Evolutionary conservation across 2,888 invertebrate species (phyloP).

Genomic region (Tuta absoluta): DNA sequence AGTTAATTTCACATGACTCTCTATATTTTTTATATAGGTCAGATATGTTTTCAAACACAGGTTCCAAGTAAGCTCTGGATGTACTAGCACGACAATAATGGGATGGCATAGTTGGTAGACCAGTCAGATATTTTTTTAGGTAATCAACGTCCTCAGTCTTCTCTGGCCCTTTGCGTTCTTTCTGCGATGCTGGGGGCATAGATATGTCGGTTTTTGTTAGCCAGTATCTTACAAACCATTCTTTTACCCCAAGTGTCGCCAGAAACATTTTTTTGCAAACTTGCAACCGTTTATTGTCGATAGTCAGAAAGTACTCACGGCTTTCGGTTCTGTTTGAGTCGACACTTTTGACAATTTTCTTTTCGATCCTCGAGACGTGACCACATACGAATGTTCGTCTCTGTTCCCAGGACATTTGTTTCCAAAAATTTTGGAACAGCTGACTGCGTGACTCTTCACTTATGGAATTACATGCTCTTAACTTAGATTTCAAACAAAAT

Average conservation of each 20-base stretch:
- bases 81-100: no score
- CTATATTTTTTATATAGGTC: no score
- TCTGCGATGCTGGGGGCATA: neutral
- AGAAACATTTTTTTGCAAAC: neutral
- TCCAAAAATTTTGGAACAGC: constrained; percentile 34
- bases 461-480: constrained; percentile 36
- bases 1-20: no score
- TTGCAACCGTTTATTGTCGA: neutral
- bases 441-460: constrained; percentile 33
- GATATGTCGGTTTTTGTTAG: neutral
- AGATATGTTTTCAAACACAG: no score
- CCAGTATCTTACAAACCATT: constrained; percentile 4
- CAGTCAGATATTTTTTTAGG: no score
- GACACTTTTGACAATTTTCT: neutral
- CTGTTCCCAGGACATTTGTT: neutral
- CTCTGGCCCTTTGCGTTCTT: neutral
- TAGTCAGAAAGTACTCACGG: neutral
- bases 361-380: neutral
- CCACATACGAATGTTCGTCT: neutral
- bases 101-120: no score
- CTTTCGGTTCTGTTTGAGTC: neutral
- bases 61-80: no score
- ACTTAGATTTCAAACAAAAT: constrained; percentile 4
- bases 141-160: no score
- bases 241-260: neutral